These are phyloP conservation scores for Acyrthosiphon pisum DNA, from an alignment of 1,140 invertebrate species.

Conservation along the genomic window DNA sequence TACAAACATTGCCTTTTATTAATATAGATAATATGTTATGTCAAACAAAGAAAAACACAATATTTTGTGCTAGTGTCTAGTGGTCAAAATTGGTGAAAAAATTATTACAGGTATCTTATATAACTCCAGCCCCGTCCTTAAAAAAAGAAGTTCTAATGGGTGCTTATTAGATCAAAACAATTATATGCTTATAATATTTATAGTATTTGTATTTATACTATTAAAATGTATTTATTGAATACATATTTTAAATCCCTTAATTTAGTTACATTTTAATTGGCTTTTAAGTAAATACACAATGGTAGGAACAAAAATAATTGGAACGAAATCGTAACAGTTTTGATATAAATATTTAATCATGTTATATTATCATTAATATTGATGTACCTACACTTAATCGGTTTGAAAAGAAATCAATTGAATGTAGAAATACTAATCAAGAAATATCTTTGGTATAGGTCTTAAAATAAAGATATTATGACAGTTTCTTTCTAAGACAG, in stretches of 20 bases:
- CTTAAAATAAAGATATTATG: neutral
- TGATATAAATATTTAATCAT: neutral
- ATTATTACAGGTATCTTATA: neutral
- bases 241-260: neutral
- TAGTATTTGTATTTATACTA: neutral
- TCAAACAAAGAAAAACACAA: neutral
- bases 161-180: neutral
- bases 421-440: neutral
- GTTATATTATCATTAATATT: neutral
- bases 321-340: neutral
- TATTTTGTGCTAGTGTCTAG: no score
- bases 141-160: neutral
- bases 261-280: neutral
- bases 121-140: neutral
- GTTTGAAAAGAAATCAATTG: neutral
- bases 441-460: neutral
- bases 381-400: neutral
- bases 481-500: neutral
- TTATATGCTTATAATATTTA: neutral
- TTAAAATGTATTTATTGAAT: constrained; percentile 19
- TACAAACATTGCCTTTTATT: neutral
- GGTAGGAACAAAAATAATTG: neutral
- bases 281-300: neutral
- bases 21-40: neutral
- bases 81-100: neutral